Evolutionary conservation across 2,113 vertebrate species (phyloP).

Genomic region (Azemiops feae): DNA sequence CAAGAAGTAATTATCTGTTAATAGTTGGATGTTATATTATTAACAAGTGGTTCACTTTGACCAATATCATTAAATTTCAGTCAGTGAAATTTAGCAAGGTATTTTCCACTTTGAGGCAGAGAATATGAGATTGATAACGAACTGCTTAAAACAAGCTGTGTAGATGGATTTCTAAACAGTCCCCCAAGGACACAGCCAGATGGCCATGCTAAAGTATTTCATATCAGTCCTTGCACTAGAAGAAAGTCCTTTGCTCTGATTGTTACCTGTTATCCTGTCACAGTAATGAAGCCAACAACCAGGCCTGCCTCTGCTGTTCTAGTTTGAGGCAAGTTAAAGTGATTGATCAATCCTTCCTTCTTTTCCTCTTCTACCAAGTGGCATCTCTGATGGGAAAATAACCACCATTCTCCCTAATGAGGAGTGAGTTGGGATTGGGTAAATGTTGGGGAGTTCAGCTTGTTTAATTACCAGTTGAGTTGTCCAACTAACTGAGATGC

Average conservation of each 20-base stretch:
- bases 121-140: neutral
- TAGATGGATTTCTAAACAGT: neutral
- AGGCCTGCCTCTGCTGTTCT: neutral
- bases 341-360: neutral
- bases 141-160: neutral
- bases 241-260: neutral
- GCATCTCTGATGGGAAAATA: neutral
- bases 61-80: neutral
- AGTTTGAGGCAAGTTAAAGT: neutral
- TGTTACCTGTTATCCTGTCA: neutral
- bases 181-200: neutral
- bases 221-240: neutral
- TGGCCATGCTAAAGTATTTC: neutral
- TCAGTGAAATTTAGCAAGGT: neutral
- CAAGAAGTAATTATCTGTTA: neutral
- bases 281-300: neutral
- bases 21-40: neutral
- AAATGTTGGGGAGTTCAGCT: neutral
- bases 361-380: neutral
- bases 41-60: neutral
- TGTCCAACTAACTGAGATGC: neutral
- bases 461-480: neutral
- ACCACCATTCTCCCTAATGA: neutral
- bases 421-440: neutral
- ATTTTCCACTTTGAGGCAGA: neutral